Conservation (phyloP, 2,797 vertebrate species). For the Oophaga sylvatica region DNA sequence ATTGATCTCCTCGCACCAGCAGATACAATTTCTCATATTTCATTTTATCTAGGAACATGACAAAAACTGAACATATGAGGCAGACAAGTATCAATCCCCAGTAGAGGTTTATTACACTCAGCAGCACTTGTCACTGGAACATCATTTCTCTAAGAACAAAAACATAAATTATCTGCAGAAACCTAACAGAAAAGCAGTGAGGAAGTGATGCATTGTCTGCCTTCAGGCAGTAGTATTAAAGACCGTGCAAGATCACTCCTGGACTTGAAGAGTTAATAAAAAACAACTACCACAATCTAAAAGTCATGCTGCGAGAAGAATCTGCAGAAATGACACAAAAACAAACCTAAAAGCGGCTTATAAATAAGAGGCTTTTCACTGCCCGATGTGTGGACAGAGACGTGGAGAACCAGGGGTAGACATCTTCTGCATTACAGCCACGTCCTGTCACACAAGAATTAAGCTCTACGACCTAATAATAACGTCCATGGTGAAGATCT, state of each 20-base stretch:
- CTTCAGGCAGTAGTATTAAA: slow-evolving; percentile 2
- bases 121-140: background rate
- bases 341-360: slow-evolving; percentile 25
- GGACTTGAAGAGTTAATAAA: slow-evolving; percentile 39
- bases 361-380: background rate
- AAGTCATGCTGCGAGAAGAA: slow-evolving; percentile 41
- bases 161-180: slow-evolving; percentile 16
- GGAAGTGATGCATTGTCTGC: slow-evolving; percentile 7
- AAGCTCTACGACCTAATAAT: background rate
- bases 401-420: background rate
- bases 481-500: background rate
- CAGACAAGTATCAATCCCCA: background rate
- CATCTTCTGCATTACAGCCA: too few species aligned
- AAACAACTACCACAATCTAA: slow-evolving; percentile 38
- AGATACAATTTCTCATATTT: background rate
- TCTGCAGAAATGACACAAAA: slow-evolving; percentile 22
- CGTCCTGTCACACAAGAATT: background rate
- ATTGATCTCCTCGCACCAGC: background rate
- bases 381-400: background rate
- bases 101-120: slow-evolving; percentile 3
- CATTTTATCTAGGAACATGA: background rate
- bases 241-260: slow-evolving; percentile 8
- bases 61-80: background rate
- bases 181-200: background rate
- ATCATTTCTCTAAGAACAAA: background rate